These are phyloP conservation scores for Thaumatotibia leucotreta DNA, from an alignment of 1,140 invertebrate genomes.

Conservation along the genomic window DNA sequence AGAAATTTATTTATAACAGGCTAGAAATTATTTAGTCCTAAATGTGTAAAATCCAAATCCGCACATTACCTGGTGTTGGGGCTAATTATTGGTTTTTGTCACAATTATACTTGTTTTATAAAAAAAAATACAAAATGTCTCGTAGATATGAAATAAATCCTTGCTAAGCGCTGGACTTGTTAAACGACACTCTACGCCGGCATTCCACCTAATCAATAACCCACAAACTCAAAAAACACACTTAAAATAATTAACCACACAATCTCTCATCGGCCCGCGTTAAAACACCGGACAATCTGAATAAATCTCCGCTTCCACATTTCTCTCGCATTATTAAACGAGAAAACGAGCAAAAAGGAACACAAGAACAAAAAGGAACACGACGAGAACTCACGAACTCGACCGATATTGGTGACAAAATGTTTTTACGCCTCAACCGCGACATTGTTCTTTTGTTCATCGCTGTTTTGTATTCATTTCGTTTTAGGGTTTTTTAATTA, in stretches of 20 bases:
- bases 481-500: conserved; percentile 10
- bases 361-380: background rate
- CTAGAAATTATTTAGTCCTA: too few relatives aligned
- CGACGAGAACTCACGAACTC: conserved; percentile 4
- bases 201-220: background rate
- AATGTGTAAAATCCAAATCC: too few relatives aligned
- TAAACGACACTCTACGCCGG: background rate
- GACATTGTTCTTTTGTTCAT: conserved; percentile 1
- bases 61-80: too few relatives aligned
- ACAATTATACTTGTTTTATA: background rate
- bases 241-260: conserved; percentile 12
- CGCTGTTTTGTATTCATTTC: background rate
- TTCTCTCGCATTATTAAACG: background rate
- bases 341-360: conserved; percentile 1
- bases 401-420: conserved; percentile 11
- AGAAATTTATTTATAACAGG: too few relatives aligned
- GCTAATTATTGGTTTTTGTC: too few relatives aligned
- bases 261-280: background rate
- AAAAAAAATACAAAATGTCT: background rate
- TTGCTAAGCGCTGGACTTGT: background rate
- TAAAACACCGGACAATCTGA: conserved; percentile 1
- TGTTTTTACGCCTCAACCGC: conserved; percentile 11
- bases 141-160: background rate
- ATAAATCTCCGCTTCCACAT: conserved; percentile 5
- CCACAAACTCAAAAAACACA: background rate